Evolutionary conservation across 1,140 invertebrate species (phyloP).

Genomic region (Zaprionus vittiger): DNA sequence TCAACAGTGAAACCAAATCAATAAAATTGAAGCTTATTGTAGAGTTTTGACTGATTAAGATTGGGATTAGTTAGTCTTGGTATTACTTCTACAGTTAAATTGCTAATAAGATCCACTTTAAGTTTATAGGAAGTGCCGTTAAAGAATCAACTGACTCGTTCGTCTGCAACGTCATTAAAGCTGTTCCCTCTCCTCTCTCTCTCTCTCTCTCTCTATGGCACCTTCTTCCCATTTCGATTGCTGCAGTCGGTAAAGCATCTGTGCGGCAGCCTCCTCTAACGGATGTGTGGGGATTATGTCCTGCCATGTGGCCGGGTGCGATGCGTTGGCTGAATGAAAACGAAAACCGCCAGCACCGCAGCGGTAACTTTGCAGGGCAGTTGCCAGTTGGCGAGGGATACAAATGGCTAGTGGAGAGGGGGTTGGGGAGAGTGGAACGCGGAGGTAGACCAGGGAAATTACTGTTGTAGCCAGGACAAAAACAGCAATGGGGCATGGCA

Average conservation of each 20-base stretch:
- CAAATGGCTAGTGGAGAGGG: constrained; percentile 4
- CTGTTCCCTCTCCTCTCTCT: neutral
- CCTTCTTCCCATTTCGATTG: neutral
- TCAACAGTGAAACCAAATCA: too few species aligned
- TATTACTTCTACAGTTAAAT: too few species aligned
- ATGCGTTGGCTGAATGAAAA: constrained; percentile 50
- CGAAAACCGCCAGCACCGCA: constrained; percentile 64
- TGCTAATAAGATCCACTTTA: too few species aligned
- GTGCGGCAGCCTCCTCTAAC: constrained; percentile 2
- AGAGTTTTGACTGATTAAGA: too few species aligned
- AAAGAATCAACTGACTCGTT: neutral
- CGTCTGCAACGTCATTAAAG: neutral
- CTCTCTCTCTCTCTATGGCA: neutral
- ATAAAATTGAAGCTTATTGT: too few species aligned
- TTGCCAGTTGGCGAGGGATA: constrained; percentile 20
- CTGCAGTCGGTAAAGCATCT: constrained; percentile 3
- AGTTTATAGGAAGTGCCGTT: neutral
- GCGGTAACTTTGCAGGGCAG: constrained; percentile 54
- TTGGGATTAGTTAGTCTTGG: too few species aligned
- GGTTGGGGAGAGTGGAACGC: neutral
- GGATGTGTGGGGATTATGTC: constrained; percentile 22
- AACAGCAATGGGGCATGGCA: constrained; percentile 8
- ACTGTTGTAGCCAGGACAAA: constrained; percentile 15
- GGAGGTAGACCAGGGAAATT: constrained; percentile 10
- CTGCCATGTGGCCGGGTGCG: constrained; percentile 8